Percentiles rank a stretch among this genome's conserved stretches.
Conservation (phyloP, 2,113 vertebrate species). For the Eurypyga helias region DNA sequence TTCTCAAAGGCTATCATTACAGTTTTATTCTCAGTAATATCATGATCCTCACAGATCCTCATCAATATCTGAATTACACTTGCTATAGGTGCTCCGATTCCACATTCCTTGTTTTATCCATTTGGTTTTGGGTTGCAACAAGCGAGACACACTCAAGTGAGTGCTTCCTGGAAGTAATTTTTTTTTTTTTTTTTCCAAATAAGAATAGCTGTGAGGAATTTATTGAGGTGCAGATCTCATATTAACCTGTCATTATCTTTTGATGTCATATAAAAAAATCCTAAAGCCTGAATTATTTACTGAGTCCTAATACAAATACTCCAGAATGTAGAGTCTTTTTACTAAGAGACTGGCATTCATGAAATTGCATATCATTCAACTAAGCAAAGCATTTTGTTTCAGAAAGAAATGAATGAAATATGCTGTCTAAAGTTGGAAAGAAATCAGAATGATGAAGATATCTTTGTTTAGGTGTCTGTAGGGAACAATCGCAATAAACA, state of each 20-base stretch:
- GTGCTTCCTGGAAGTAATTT: neutral
- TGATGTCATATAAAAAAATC: neutral
- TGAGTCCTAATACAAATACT: neutral
- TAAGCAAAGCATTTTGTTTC: neutral
- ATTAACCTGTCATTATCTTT: neutral
- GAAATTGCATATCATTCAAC: neutral
- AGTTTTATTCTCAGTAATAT: neutral
- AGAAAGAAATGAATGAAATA: neutral
- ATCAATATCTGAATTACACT: neutral
- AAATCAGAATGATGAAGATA: neutral
- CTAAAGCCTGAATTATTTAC: neutral
- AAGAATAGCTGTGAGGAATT: neutral
- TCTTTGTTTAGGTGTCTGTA: neutral
- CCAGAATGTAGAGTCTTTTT: neutral
- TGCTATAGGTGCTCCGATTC: fast-evolving
- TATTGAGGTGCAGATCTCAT: neutral
- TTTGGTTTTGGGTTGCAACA: neutral
- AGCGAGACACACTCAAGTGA: neutral
- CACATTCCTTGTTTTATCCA: neutral
- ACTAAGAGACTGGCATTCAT: neutral
- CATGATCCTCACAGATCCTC: neutral
- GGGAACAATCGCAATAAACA: neutral
- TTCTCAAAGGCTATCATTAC: neutral
- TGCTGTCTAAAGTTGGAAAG: neutral
- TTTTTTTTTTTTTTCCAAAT: neutral